These are phyloP conservation scores for Cotesia glomerata DNA, from an alignment of 1,140 invertebrate genomes.

Conservation along the genomic window DNA sequence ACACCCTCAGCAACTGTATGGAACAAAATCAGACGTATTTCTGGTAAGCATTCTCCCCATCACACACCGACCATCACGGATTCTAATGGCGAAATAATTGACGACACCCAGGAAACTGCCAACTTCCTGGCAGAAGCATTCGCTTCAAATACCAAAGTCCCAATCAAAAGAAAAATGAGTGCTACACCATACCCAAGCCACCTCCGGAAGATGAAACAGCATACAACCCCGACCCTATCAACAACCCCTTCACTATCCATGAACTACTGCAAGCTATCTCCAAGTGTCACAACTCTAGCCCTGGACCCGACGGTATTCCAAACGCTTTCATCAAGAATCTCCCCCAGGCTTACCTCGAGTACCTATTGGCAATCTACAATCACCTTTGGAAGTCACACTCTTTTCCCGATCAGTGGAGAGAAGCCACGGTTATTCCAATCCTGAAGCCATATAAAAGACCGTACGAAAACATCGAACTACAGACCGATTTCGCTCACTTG, in stretches of 20 bases:
- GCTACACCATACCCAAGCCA: background rate
- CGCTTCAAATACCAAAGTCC: conserved; percentile 36
- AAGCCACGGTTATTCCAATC: background rate
- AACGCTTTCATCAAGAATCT: background rate
- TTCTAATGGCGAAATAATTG: background rate
- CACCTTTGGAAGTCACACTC: background rate
- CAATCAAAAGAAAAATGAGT: conserved; percentile 26
- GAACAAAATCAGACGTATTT: conserved; percentile 30
- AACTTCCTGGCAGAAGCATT: conserved; percentile 39
- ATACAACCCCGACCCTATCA: background rate
- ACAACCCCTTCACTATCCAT: background rate
- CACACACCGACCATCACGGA: background rate
- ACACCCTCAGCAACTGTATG: conserved; percentile 11
- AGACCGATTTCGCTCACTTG: background rate
- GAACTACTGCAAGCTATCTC: background rate
- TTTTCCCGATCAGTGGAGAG: background rate
- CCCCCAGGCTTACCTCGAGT: background rate
- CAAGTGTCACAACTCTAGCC: background rate
- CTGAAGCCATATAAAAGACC: background rate
- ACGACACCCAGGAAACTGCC: conserved; percentile 30
- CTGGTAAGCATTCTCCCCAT: background rate
- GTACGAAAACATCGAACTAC: background rate
- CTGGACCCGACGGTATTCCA: background rate
- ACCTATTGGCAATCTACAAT: background rate
- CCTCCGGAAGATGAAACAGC: background rate